These are phyloP conservation scores for Caracal caracal DNA, from an alignment of 2,113 vertebrate species.

Conservation along the genomic window DNA sequence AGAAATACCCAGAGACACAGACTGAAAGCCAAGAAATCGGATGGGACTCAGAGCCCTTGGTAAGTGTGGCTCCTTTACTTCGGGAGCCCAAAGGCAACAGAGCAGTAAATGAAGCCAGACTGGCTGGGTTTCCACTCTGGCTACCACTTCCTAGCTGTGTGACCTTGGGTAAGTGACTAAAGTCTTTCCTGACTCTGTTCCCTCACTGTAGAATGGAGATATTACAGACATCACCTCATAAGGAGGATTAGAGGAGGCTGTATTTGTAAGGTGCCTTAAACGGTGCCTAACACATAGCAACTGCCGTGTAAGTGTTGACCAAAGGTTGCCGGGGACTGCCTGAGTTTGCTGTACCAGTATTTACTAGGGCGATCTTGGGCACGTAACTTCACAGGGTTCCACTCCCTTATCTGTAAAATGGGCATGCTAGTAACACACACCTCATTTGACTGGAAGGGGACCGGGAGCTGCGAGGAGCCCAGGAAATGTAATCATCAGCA, in stretches of 20 bases:
- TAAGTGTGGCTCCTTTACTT: conserved; percentile 78
- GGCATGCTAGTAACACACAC: background rate
- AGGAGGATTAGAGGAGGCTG: background rate
- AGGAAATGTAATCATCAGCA: background rate
- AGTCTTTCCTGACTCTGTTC: background rate
- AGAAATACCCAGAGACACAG: conserved; percentile 90
- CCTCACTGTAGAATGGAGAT: background rate
- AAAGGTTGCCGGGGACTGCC: background rate
- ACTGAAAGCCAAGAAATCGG: conserved; percentile 94
- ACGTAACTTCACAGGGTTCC: background rate
- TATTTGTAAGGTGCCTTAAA: background rate
- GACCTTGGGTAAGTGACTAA: background rate
- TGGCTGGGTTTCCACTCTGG: background rate
- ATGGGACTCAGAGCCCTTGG: conserved; percentile 91
- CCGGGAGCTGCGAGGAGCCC: background rate
- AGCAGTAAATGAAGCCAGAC: background rate
- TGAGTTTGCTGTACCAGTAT: background rate
- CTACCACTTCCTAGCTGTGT: background rate
- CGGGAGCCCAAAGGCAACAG: background rate
- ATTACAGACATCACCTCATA: background rate
- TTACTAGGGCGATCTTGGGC: background rate
- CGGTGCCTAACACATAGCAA: background rate
- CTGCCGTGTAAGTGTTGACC: background rate
- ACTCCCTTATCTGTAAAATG: background rate
- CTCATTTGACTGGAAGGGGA: background rate